Percentiles rank a stretch among this genome's conserved stretches.
phyloP scores from a whole-genome alignment of 2,797 vertebrate genomes.

The Pseudocheirus occidentalis region DNA sequence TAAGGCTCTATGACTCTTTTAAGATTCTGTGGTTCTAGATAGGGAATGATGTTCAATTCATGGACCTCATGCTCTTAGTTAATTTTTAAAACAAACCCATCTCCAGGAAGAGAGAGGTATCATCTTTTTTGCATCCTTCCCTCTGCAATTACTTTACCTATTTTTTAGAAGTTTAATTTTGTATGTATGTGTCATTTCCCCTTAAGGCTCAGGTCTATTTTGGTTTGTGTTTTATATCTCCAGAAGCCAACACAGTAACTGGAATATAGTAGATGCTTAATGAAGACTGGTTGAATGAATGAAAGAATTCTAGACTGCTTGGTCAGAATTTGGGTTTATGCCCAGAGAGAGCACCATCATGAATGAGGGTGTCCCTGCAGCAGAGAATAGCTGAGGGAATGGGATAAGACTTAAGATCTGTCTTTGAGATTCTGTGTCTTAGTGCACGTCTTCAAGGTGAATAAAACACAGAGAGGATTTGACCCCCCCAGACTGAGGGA shows the following conservation, averaged over 20 bases:
- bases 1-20: slow-evolving; percentile 24
- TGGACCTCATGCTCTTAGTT: slow-evolving; percentile 8
- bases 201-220: neutral
- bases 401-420: neutral
- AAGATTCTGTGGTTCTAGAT: slow-evolving; percentile 24
- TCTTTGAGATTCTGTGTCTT: neutral
- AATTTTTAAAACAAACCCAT: slow-evolving; percentile 24
- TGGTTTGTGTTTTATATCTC: neutral
- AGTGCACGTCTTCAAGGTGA: neutral
- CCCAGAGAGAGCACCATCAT: neutral
- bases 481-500: neutral
- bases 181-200: neutral
- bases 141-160: neutral
- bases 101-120: neutral
- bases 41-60: slow-evolving; percentile 4
- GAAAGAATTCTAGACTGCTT: neutral
- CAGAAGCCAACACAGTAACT: neutral
- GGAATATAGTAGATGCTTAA: slow-evolving; percentile 18
- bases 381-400: neutral
- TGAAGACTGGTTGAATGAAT: neutral
- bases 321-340: neutral
- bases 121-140: neutral
- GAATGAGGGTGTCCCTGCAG: neutral
- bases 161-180: neutral
- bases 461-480: neutral